Percentiles rank a stretch among this genome's conserved stretches.
Evolutionary conservation across 1,140 invertebrate species (phyloP).

Genomic region (Galendromus occidentalis): DNA sequence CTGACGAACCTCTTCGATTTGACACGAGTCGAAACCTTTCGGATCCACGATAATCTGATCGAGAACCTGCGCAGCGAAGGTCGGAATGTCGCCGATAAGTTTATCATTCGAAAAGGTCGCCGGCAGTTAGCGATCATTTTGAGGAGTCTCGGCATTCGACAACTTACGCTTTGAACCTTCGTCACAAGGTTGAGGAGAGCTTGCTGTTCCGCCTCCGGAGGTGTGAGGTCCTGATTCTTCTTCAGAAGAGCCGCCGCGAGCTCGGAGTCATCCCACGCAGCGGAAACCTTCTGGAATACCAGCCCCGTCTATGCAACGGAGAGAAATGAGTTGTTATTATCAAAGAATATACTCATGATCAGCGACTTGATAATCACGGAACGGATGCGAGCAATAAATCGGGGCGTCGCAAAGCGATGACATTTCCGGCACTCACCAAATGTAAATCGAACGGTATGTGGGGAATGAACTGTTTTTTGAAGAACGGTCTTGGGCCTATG

Average conservation of each 20-base stretch:
- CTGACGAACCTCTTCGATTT: conserved; percentile 84
- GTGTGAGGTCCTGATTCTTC: conserved; percentile 68
- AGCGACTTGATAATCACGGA: too few relatives aligned
- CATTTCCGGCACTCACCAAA: neutral
- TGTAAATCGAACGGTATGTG: conserved; percentile 1
- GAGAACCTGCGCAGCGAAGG: conserved; percentile 32
- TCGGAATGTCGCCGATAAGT: neutral
- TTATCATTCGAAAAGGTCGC: neutral
- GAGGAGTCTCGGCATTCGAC: neutral
- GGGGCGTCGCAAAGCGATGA: neutral
- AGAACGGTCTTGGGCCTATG: neutral
- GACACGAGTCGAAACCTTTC: conserved; percentile 79
- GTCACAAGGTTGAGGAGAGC: conserved; percentile 75
- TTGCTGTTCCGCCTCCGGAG: conserved; percentile 66
- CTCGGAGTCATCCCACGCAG: conserved; percentile 2
- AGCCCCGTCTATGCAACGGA: neutral
- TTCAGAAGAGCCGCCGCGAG: conserved; percentile 50
- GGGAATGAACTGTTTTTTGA: conserved; percentile 9
- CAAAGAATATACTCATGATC: neutral
- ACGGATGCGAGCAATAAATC: neutral
- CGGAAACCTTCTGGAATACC: neutral
- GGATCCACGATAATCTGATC: conserved; percentile 83
- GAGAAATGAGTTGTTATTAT: neutral
- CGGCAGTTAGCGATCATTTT: neutral
- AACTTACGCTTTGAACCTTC: conserved; percentile 53